Conservation (phyloP, 2,797 vertebrate species). For the Sebastes ruberrimus region DNA sequence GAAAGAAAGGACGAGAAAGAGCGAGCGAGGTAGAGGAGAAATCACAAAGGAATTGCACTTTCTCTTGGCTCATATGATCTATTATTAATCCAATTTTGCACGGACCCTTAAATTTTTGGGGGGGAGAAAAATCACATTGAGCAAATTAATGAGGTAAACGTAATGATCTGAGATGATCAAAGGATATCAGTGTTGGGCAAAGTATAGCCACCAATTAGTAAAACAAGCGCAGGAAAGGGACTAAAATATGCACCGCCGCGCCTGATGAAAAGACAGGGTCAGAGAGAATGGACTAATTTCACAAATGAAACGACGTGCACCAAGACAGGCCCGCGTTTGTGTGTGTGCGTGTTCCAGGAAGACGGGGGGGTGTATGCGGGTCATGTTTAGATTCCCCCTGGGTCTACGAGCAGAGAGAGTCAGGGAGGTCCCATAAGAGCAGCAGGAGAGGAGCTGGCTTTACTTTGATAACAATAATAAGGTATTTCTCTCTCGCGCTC, state of each 20-base stretch:
- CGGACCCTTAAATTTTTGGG: constrained; percentile 71
- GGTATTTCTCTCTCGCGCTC: constrained; percentile 60
- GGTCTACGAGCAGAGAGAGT: constrained; percentile 61
- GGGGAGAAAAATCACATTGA: constrained; percentile 67
- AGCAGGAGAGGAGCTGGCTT: constrained; percentile 72
- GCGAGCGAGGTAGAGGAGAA: constrained; percentile 35
- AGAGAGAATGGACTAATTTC: constrained; percentile 85
- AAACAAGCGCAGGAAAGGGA: constrained; percentile 84
- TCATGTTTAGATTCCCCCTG: constrained; percentile 77
- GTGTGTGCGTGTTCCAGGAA: constrained; percentile 45
- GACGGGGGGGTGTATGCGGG: constrained; percentile 52
- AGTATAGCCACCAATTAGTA: constrained; percentile 88
- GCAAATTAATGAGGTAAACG: constrained; percentile 89
- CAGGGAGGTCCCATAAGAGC: constrained; percentile 74
- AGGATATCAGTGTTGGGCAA: constrained; percentile 85
- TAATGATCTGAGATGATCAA: constrained; percentile 90
- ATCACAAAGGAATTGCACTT: constrained; percentile 77
- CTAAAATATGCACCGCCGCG: constrained; percentile 82
- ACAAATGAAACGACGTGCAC: constrained; percentile 79
- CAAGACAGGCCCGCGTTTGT: constrained; percentile 42
- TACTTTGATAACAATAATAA: constrained; percentile 83
- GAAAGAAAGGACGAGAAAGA: constrained; percentile 22
- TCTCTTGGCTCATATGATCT: constrained; percentile 78
- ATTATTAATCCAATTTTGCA: constrained; percentile 85
- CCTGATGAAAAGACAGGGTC: constrained; percentile 86